Evolutionary conservation across 2,797 vertebrate genomes (phyloP), one percentile per base, ranked within the genome.

Genomic region (Balearica regulorum): DNA sequence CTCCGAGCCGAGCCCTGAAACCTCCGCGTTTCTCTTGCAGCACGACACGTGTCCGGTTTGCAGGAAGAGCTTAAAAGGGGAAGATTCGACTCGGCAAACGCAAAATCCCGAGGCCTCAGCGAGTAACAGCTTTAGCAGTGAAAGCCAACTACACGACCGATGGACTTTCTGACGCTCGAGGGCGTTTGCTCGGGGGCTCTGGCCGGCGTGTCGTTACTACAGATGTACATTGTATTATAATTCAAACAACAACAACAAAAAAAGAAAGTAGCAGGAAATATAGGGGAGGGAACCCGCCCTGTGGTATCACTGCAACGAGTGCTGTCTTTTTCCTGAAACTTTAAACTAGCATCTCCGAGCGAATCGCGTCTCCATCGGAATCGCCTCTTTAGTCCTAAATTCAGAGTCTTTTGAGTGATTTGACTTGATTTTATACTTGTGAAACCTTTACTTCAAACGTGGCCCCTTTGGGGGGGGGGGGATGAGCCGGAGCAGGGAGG

Each of bases 41-140:
- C 99, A 99, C 29, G 99, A 99, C 97, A 99, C 99, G 0, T 99
- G 99, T 98, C 99, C 99, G 18, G 99, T 99, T 83, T 99, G 99
- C 98, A 98, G 99, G 98, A 99, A 99, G 98, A 99, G 99, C 95
- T 97, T 99, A 90, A 99, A 98, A 31, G 99, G 99, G 54, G 99
- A 99, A 93, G 99, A 99, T 96, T 99, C 98, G 89, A 98, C 98
- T 91, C 98, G 97, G 96, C 99, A 99, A 95, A 96, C 97, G 6
- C 98, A 98, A 54, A 98, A 97, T 95, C 96, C 99, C 17, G 98
- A 97, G 16, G 54, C 97, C 31, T 94, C 98, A 25, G 73, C 97
- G 9, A 97, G 98, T 61, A 98, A 98, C 96, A 97, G 98, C 97
- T 98, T 98, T 72, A 98, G 98, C 97, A 98, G 98, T 65, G 98